These are phyloP conservation scores for Calameuta idolon DNA, from an alignment of 2,888 invertebrate genomes.

Conservation along the genomic window DNA sequence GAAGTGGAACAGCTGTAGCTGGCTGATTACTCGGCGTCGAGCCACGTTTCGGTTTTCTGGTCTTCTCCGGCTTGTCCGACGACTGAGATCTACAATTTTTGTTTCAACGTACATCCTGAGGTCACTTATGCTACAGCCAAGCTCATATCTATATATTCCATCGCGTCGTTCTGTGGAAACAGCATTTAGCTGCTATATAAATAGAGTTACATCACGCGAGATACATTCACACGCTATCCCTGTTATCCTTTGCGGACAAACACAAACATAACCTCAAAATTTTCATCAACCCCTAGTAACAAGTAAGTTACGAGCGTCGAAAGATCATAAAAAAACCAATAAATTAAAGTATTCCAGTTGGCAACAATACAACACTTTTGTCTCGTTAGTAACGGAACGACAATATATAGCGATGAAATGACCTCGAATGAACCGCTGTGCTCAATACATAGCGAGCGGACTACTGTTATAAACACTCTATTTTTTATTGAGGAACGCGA, in stretches of 20 bases:
- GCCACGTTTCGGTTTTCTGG: conserved; percentile 57
- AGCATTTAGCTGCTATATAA: background rate
- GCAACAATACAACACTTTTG: background rate
- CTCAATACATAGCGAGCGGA: conserved; percentile 43
- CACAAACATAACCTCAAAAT: conserved; percentile 52
- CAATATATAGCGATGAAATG: conserved; percentile 31
- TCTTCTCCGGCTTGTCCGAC: conserved; percentile 65
- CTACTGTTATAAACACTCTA: conserved; percentile 46
- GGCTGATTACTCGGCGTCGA: conserved; percentile 50
- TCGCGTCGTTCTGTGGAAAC: background rate
- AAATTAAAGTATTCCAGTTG: background rate
- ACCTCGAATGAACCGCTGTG: conserved; percentile 50
- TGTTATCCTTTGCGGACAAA: conserved; percentile 18
- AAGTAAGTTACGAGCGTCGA: background rate
- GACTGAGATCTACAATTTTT: conserved; percentile 64
- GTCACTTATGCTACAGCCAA: background rate
- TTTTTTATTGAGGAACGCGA: conserved; percentile 28
- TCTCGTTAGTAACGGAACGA: background rate
- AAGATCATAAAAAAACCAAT: background rate
- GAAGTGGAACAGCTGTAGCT: conserved; percentile 35
- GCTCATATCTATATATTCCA: background rate
- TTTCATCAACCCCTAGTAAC: background rate
- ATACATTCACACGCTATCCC: background rate
- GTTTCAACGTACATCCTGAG: background rate
- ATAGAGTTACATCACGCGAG: background rate